phyloP scores from a whole-genome alignment of 2,113 vertebrate species.

The Ceuthmochares aereus region DNA sequence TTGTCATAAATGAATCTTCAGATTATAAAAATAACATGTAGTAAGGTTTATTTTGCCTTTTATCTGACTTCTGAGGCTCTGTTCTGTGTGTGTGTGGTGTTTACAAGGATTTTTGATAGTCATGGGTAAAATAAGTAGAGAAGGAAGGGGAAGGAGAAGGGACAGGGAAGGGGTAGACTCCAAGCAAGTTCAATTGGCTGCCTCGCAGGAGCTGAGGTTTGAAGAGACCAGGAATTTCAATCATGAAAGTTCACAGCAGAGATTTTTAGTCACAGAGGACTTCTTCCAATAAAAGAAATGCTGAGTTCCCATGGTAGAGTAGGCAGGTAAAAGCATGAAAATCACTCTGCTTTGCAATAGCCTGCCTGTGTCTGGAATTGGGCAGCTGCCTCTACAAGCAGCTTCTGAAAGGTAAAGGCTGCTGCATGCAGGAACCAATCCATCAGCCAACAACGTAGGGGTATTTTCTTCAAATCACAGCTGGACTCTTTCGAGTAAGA shows the following conservation, averaged over 20 bases:
- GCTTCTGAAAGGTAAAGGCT: background rate
- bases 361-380: background rate
- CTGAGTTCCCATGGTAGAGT: background rate
- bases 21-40: background rate
- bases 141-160: background rate
- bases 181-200: background rate
- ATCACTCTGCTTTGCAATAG: constrained; percentile 26
- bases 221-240: background rate
- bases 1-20: background rate
- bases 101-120: background rate
- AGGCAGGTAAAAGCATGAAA: constrained; percentile 1
- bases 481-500: background rate
- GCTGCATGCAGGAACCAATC: background rate
- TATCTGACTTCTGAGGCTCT: background rate
- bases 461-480: background rate
- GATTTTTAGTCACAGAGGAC: constrained; percentile 32
- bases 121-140: background rate
- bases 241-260: background rate
- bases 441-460: background rate
- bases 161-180: background rate
- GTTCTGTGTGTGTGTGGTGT: fast-evolving
- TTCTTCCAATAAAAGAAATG: background rate
- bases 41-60: background rate
- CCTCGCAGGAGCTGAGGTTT: background rate
- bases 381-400: constrained; percentile 1